These are phyloP conservation scores for Telmatochromis bifrenatus DNA, from an alignment of 2,113 vertebrate genomes.

Conservation along the genomic window DNA sequence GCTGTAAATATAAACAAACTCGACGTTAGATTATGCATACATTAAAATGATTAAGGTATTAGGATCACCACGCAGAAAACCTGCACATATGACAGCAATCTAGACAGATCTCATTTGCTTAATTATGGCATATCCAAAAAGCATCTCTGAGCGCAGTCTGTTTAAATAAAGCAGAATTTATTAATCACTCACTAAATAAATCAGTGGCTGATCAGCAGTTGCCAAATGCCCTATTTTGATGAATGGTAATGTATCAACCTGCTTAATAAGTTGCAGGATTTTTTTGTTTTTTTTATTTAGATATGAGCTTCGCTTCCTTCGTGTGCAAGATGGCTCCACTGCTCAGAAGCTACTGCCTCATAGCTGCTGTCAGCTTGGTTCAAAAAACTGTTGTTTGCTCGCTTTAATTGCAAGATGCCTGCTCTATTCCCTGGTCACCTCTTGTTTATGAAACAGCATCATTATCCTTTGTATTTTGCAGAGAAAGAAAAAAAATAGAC, in stretches of 20 bases:
- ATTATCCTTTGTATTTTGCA: constrained; percentile 29
- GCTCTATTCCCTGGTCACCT: constrained; percentile 45
- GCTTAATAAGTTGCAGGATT: not conserved
- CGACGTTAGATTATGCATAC: not conserved
- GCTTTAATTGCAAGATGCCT: constrained; percentile 59
- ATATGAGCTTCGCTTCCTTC: not conserved
- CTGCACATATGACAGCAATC: not conserved
- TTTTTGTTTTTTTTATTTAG: not conserved
- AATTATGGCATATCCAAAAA: not conserved
- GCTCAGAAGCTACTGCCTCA: not conserved
- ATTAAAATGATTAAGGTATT: constrained; percentile 1
- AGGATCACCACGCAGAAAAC: not conserved
- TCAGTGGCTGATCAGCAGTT: not conserved
- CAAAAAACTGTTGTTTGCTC: constrained; percentile 45
- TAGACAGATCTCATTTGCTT: not conserved
- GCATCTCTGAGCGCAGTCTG: not conserved
- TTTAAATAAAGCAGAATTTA: not conserved
- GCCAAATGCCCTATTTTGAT: constrained; percentile 15
- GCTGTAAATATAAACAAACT: not conserved
- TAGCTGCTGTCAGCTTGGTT: not conserved
- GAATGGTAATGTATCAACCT: not conserved
- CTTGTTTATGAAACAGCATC: constrained; percentile 56
- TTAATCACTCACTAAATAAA: not conserved
- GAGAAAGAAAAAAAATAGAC: not conserved
- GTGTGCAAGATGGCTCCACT: not conserved